Evolutionary conservation across 1,140 invertebrate genomes (phyloP).

Genomic region (Panagrolaimus sp.): DNA sequence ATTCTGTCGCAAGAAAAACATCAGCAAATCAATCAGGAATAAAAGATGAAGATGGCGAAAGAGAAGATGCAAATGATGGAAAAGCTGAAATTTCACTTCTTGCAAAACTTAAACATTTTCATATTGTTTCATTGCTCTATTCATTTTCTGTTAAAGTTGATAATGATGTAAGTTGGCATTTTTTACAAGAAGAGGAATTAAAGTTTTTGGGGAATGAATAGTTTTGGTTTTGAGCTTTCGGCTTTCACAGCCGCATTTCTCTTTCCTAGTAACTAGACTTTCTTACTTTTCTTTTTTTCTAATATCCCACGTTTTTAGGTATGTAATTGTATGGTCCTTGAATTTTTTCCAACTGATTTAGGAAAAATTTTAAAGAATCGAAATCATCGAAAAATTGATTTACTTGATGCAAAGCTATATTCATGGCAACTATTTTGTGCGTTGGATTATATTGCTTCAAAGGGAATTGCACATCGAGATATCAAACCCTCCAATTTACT

Average conservation of each 20-base stretch:
- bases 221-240: too few relatives aligned
- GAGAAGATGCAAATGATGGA: slow-evolving; percentile 12
- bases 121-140: background rate
- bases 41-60: background rate
- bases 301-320: slow-evolving; percentile 9
- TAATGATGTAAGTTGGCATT: background rate
- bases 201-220: too few relatives aligned
- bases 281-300: too few relatives aligned
- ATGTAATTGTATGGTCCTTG: slow-evolving; percentile 27
- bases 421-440: slow-evolving; percentile 26
- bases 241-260: too few relatives aligned
- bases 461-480: slow-evolving; percentile 27
- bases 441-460: background rate
- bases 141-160: background rate
- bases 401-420: slow-evolving; percentile 29
- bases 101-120: background rate
- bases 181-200: too few relatives aligned
- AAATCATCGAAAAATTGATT: slow-evolving; percentile 18
- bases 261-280: too few relatives aligned
- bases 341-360: slow-evolving; percentile 27
- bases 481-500: slow-evolving; percentile 28
- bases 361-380: slow-evolving; percentile 17
- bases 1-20: background rate
- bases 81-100: background rate
- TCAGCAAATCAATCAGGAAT: background rate